These are phyloP conservation scores for Caranx melampygus DNA, from an alignment of 2,113 vertebrate genomes.

Conservation along the genomic window DNA sequence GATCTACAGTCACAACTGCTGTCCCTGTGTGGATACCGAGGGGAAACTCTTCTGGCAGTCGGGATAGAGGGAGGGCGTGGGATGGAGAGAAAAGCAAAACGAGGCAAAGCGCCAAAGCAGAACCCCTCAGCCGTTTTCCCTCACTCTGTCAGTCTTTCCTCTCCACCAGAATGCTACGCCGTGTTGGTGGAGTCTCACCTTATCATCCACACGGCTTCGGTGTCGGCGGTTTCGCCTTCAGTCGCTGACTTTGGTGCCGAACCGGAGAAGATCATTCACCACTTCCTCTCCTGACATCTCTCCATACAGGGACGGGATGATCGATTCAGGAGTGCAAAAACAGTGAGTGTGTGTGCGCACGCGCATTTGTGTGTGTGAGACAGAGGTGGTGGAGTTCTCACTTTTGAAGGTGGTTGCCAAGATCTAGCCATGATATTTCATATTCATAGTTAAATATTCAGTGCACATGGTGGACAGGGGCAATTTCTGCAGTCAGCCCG, in stretches of 20 bases:
- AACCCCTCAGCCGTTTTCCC: constrained; percentile 42
- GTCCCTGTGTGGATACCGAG: constrained; percentile 22
- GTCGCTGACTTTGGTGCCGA: constrained; percentile 59
- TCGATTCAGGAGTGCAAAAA: constrained; percentile 56
- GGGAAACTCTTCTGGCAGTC: constrained; percentile 18
- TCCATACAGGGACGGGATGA: constrained; percentile 58
- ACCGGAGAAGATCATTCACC: constrained; percentile 59
- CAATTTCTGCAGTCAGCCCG: constrained; percentile 78
- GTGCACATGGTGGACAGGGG: constrained; percentile 72
- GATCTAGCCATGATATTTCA: constrained; percentile 72
- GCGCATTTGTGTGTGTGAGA: constrained; percentile 16
- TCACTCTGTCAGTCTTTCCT: constrained; percentile 48
- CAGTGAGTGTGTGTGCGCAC: constrained; percentile 4
- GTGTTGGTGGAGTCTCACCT: constrained; percentile 45
- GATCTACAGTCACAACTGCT: constrained; percentile 38
- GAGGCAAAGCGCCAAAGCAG: constrained; percentile 47
- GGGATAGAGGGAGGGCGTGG: constrained; percentile 24
- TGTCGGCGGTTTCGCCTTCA: constrained; percentile 45
- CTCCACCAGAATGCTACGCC: constrained; percentile 26
- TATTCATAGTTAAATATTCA: constrained; percentile 78
- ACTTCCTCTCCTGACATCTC: constrained; percentile 56
- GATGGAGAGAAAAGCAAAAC: constrained; percentile 28
- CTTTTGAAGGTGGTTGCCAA: constrained; percentile 72
- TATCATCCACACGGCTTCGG: constrained; percentile 53
- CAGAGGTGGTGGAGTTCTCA: constrained; percentile 54